Evolutionary conservation across 2,888 invertebrate species (phyloP).

Genomic region (Ariolimax columbianus): DNA sequence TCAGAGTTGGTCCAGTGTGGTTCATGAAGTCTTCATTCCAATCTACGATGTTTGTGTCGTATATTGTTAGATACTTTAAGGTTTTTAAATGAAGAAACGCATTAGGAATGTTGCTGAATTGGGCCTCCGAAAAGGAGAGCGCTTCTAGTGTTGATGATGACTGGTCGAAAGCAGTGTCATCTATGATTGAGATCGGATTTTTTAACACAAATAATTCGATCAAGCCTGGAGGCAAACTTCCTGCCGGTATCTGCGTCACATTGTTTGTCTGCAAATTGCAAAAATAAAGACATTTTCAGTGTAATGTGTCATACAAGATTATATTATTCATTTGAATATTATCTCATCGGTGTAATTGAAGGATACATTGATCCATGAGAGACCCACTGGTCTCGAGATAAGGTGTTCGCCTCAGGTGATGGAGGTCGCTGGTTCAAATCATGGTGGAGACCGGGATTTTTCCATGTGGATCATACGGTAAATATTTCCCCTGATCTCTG

Average conservation of each 20-base stretch:
- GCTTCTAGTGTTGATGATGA: not conserved
- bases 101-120: not conserved
- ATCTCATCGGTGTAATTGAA: no score
- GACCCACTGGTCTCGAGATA: not conserved
- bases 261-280: not conserved
- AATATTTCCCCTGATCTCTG: no score
- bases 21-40: constrained; percentile 10
- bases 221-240: not conserved
- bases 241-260: not conserved
- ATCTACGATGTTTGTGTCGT: not conserved
- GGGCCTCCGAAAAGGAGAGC: not conserved
- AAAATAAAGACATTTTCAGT: not conserved
- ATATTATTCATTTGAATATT: no score
- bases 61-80: not conserved
- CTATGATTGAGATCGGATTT: not conserved
- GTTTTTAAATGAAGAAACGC: not conserved
- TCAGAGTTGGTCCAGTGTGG: not conserved
- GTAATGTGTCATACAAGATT: not conserved
- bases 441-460: no score
- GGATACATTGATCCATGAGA: not conserved
- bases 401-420: not conserved
- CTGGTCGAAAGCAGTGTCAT: not conserved
- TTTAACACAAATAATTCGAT: not conserved
- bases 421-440: no score
- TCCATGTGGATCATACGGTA: no score